phyloP scores from a whole-genome alignment of 2,797 vertebrate genomes.

The Girardinus metallicus region DNA sequence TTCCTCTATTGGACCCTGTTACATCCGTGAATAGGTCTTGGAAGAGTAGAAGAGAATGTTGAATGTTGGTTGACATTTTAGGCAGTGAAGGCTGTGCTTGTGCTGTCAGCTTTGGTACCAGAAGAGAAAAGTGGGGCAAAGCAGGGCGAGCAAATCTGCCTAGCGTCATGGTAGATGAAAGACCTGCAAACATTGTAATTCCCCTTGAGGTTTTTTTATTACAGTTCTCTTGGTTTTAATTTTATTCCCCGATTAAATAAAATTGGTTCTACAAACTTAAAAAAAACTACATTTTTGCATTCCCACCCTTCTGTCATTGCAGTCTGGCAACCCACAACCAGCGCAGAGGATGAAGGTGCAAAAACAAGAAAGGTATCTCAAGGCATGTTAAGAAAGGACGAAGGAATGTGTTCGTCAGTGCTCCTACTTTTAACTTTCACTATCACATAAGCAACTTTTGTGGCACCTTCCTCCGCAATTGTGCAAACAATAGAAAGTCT shows the following conservation, averaged over 20 bases:
- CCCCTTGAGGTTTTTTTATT: background rate
- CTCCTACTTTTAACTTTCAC: background rate
- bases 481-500: background rate
- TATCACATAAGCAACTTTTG: constrained; percentile 23
- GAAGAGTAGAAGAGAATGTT: background rate
- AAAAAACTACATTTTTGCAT: background rate
- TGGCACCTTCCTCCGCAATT: constrained; percentile 29
- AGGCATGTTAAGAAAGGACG: constrained; percentile 5
- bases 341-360: constrained; percentile 28
- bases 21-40: background rate
- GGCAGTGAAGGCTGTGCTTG: background rate
- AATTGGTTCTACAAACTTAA: background rate
- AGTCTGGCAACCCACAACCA: background rate
- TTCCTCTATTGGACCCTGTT: background rate
- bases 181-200: background rate
- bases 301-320: background rate
- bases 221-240: background rate
- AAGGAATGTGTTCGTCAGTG: background rate
- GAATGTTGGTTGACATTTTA: background rate
- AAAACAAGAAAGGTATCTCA: constrained; percentile 9
- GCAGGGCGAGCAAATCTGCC: background rate
- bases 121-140: background rate
- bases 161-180: background rate
- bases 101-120: background rate
- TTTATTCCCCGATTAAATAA: background rate